Base-by-base conservation (phyloP, 2,113 vertebrate species). In the Cricetomys ansorgei region DNA sequence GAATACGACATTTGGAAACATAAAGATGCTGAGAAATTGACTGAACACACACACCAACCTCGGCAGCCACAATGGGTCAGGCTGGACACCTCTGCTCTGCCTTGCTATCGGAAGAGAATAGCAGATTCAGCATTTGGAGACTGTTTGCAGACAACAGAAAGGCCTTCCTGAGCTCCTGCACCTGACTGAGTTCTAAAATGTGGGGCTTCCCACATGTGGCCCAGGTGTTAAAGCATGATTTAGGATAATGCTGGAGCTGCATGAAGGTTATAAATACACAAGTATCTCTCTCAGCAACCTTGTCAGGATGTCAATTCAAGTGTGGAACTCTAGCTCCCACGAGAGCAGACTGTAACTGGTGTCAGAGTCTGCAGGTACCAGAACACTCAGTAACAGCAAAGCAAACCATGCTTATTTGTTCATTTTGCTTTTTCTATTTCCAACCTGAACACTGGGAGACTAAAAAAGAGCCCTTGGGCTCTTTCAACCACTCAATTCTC, bases 1-100 rank as follows among this genome's bases (percentile, higher is more conserved):
- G 6, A 65, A 19, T 45, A 23, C 83, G 92, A 45, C 12, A 23
- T 5, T 3, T 48, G 34, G 79, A 92, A 88, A 70, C 17, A 40
- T 0, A 1, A 7, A 3, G 48, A 27, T 55, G 62, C 77, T 76
- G 40, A n/a, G 48, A 67, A 55, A 25, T 29, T 50, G 34, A 5
- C 2, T 4, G 4, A 50, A 27, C 67, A 16, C 17, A 3, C 43
- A 2, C 21, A 15, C n/a, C 6, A 64, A 0, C 40, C 11, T 43
- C 3, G 12, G 25, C 7, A 59, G 59, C 12, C 2, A 4, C 3
- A 0, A 2, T 8, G 21, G n/a, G 53, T 40, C 29, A 7, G 0
- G 43, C n/a, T 43, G 5, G n/a, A 84, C 75, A 65, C 57, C 7
- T 50, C 70, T 2, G 3, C 19, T 25, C 69, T 1, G 0, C 29